A percentile compares a stretch with the other conserved stretches of the same genome.
phyloP scores from a whole-genome alignment of 1,140 invertebrate genomes.

The Bombus picipes region DNA sequence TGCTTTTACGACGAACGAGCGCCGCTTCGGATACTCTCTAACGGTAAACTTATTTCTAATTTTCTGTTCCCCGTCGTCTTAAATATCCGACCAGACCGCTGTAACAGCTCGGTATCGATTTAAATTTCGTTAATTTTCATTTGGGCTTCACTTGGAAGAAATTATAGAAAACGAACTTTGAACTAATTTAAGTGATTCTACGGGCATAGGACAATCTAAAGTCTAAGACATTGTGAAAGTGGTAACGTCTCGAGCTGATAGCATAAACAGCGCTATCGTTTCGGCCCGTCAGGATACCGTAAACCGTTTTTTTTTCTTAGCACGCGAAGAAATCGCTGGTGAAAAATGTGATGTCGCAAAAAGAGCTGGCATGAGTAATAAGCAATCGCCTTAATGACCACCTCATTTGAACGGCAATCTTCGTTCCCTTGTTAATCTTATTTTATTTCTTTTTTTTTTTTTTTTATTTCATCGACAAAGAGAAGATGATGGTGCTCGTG shows the following conservation, averaged over 20 bases:
- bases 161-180: not conserved
- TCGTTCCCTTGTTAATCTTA: not conserved
- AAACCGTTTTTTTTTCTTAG: not conserved
- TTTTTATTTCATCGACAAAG: not conserved
- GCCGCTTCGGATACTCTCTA: conserved; percentile 8
- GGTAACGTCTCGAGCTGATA: conserved; percentile 2
- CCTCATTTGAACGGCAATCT: conserved; percentile 21
- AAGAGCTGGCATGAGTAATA: conserved; percentile 40
- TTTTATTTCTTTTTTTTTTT: not conserved
- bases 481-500: conserved; percentile 10
- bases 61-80: not conserved
- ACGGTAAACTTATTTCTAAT: conserved; percentile 41
- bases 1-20: conserved; percentile 16
- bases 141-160: not conserved
- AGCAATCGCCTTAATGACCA: conserved; percentile 49
- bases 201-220: not conserved
- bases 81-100: not conserved
- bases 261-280: not conserved
- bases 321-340: conserved; percentile 8
- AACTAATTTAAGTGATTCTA: not conserved
- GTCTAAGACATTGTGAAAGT: conserved; percentile 1
- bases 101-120: no score
- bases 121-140: conserved; percentile 9
- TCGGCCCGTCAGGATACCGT: conserved; percentile 17
- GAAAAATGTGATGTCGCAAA: conserved; percentile 45